Percentiles rank a stretch among this genome's conserved stretches.
phyloP scores from a whole-genome alignment of 2,888 invertebrate species.

The Cryptus viduatorius region DNA sequence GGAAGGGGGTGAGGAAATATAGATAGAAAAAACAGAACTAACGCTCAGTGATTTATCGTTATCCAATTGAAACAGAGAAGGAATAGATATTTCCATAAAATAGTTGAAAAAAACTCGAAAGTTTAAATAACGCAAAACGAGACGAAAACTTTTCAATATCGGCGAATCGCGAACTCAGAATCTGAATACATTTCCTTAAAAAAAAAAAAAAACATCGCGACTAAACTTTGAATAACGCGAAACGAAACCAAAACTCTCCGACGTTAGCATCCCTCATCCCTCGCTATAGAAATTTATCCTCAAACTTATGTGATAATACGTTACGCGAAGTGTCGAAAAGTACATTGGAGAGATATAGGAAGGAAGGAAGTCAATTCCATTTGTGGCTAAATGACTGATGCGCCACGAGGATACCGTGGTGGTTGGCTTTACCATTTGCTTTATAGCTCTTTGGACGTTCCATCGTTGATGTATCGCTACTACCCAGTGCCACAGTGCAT shows the following conservation, averaged over 20 bases:
- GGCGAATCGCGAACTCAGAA: background rate
- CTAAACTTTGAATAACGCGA: background rate
- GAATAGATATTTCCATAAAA: constrained; percentile 17
- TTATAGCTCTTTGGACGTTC: constrained; percentile 80
- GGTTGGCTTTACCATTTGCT: constrained; percentile 70
- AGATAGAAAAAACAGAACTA: constrained; percentile 9
- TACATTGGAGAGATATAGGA: constrained; percentile 34
- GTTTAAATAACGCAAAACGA: background rate
- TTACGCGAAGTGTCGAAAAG: constrained; percentile 14
- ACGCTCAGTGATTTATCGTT: constrained; percentile 7
- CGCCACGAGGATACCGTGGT: constrained; percentile 72
- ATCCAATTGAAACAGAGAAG: constrained; percentile 32
- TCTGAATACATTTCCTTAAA: background rate
- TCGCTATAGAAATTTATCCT: background rate
- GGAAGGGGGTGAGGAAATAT: constrained; percentile 26
- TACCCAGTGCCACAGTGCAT: constrained; percentile 2
- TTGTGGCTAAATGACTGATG: constrained; percentile 84
- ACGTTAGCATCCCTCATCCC: background rate
- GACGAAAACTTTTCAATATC: background rate
- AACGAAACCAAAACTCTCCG: background rate
- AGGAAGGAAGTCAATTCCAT: constrained; percentile 81
- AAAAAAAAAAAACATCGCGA: background rate
- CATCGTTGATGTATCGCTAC: constrained; percentile 79
- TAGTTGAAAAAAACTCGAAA: too few species aligned
- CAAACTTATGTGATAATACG: background rate